Evolutionary conservation across 1,140 invertebrate genomes (phyloP).

Genomic region (Microplitis demolitor): DNA sequence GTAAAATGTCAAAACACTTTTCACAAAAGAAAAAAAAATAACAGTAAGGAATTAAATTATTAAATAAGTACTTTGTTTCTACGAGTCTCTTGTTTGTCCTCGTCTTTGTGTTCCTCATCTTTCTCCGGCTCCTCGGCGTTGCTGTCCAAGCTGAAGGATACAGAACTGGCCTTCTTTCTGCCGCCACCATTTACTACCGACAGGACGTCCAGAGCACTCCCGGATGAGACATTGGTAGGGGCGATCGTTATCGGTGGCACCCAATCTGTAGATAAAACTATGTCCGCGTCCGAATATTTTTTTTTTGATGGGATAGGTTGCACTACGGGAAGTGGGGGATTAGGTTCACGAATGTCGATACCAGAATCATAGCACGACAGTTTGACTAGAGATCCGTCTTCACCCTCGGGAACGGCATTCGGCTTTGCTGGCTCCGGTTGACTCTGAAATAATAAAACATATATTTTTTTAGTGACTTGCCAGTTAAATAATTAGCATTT

Average conservation of each 20-base stretch:
- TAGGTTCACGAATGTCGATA: constrained; percentile 81
- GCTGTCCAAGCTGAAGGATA: constrained; percentile 75
- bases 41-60: neutral
- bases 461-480: no score
- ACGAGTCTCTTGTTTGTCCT: constrained; percentile 62
- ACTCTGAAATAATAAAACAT: neutral
- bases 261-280: constrained; percentile 81
- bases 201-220: constrained; percentile 57
- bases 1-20: neutral
- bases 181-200: constrained; percentile 62
- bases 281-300: constrained; percentile 82
- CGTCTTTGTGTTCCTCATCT: constrained; percentile 56
- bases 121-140: constrained; percentile 60
- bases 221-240: constrained; percentile 64
- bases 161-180: constrained; percentile 74
- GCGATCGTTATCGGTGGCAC: constrained; percentile 79
- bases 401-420: constrained; percentile 55
- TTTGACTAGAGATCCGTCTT: constrained; percentile 68
- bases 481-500: no score
- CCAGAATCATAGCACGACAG: constrained; percentile 86
- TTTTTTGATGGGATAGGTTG: constrained; percentile 62
- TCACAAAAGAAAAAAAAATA: constrained; percentile 7
- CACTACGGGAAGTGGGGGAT: constrained; percentile 59
- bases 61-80: constrained; percentile 59
- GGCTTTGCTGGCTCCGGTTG: constrained; percentile 51